Conservation (phyloP, 2,797 vertebrate species). For the Micropoecilia bifurca region DNA sequence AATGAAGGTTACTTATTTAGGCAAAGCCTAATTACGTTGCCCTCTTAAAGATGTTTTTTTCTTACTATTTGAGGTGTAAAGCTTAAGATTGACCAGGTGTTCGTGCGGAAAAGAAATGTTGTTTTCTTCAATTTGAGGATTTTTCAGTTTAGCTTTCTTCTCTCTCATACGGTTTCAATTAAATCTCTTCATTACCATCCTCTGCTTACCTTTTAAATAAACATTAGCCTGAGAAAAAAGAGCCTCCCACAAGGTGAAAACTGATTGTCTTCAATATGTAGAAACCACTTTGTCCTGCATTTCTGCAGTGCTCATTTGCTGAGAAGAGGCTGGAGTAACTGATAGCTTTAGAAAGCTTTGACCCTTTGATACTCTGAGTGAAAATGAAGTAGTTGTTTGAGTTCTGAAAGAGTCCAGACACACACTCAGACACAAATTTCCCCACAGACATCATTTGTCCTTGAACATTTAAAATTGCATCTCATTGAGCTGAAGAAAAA, state of each 20-base stretch:
- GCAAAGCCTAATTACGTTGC: conserved; percentile 28
- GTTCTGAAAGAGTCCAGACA: conserved; percentile 28
- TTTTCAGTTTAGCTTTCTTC: conserved; percentile 27
- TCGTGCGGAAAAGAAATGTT: conserved; percentile 29
- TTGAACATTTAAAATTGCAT: conserved; percentile 45
- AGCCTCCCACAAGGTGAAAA: conserved; percentile 57
- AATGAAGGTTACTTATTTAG: conserved; percentile 39
- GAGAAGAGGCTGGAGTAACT: conserved; percentile 39
- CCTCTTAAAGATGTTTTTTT: conserved; percentile 22
- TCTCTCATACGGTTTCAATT: conserved; percentile 59
- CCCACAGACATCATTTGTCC: conserved; percentile 35
- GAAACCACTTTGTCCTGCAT: conserved; percentile 56
- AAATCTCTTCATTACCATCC: conserved; percentile 68
- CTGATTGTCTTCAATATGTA: conserved; percentile 56
- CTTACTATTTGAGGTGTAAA: conserved; percentile 25
- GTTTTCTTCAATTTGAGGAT: conserved; percentile 28
- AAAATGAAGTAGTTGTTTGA: conserved; percentile 56
- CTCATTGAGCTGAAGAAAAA: conserved; percentile 16
- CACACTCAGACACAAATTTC: conserved; percentile 9
- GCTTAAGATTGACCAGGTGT: conserved; percentile 15
- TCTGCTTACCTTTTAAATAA: conserved; percentile 74
- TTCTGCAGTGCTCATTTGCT: conserved; percentile 54
- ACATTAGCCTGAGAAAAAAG: conserved; percentile 41
- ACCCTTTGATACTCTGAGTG: conserved; percentile 57
- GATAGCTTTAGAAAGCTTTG: conserved; percentile 45